Evolutionary conservation across 2,888 invertebrate genomes (phyloP), one percentile per base, ranked within the genome.

Genomic region (Drosophila acutilabella): DNA sequence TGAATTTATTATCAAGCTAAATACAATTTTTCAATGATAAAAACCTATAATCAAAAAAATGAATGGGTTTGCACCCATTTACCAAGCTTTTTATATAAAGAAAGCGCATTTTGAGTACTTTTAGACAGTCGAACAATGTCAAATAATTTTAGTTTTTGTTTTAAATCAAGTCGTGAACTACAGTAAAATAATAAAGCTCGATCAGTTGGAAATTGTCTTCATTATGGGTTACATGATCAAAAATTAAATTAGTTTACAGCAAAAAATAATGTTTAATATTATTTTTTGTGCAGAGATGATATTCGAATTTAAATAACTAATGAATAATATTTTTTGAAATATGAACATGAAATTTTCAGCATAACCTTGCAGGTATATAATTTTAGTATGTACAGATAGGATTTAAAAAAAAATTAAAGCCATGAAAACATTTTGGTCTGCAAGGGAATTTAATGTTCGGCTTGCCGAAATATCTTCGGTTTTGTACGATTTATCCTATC

Each of bases 361-460:
- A 70, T 70, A 71, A 20, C 33, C 57, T 71, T 71, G 70, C 70
- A 70, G 54, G 30, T 11, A 16, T 20, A 33, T 5, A 20, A 13
- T 5, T 41, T 30, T 10, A 16, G 7, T 18, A 5, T 2, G 14
- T 30, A 8, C 8, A 8, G 5, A 30, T 30, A 8, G 30, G 4
- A 4, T 0, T 4, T 23, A 41, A 11, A 33, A 14, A 14, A 14
- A 18, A 47, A 40, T 40, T 44, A 11, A 30, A 26, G 30, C 14
- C 30, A 40, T 33, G 10, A 20, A 3, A 51, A 26, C 33, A 53
- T 7, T 33, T 36, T n/a, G 10, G 5, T 60, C 54, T 77, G 74
- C 73, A 74, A 72, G 73, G 51, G 36, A 66, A 77, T 47, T 58
- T 42, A 18, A 51, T 54, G 23, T 54, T 71, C 73, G 74, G 57